A percentile compares a stretch with the other conserved stretches of the same genome.
phyloP scores from a whole-genome alignment of 2,888 invertebrate genomes.

The Gryllus longicercus region DNA sequence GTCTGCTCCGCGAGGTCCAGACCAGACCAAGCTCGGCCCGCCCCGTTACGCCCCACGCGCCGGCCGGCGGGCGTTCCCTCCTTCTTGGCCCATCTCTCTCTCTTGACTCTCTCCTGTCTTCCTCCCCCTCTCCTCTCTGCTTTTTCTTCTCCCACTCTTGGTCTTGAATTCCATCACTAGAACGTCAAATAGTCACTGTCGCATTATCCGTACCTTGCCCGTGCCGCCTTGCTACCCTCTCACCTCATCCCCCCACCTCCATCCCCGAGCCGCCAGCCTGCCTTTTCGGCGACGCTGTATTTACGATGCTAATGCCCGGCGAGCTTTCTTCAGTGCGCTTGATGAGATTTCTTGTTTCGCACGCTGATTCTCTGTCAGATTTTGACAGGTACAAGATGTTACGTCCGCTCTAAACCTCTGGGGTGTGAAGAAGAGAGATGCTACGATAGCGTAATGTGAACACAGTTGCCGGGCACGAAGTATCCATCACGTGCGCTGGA shows the following conservation, averaged over 20 bases:
- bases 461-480: constrained; percentile 17
- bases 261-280: neutral
- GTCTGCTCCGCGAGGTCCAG: no score
- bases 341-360: constrained; percentile 17
- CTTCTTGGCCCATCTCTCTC: no score
- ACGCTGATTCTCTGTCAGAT: constrained; percentile 17
- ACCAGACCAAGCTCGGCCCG: neutral
- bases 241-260: constrained; percentile 22
- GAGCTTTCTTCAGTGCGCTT: neutral
- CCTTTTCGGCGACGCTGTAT: constrained; percentile 8
- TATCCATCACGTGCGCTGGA: neutral
- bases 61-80: neutral
- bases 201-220: neutral
- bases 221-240: constrained; percentile 18
- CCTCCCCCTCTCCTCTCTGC: no score
- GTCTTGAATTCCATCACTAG: no score
- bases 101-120: no score
- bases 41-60: neutral
- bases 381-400: constrained; percentile 17
- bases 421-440: constrained; percentile 17
- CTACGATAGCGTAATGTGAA: constrained; percentile 17
- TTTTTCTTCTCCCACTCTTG: no score
- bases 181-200: neutral
- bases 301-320: constrained; percentile 17
- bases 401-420: constrained; percentile 17